A percentile compares a stretch with the other conserved stretches of the same genome.
These are phyloP conservation scores for Abrostola tripartita DNA, from an alignment of 2,888 invertebrate genomes.

Conservation along the genomic window DNA sequence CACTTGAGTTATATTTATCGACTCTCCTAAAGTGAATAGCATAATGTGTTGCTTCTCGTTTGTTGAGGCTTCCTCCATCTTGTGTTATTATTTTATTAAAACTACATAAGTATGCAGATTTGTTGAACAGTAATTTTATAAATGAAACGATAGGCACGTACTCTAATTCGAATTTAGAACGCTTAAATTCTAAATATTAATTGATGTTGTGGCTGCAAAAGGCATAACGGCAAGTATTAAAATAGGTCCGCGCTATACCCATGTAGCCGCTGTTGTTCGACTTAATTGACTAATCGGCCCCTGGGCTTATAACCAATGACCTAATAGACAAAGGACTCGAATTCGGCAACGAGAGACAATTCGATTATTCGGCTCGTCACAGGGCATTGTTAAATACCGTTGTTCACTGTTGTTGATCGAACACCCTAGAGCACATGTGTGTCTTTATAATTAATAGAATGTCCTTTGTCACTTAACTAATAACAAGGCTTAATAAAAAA, in stretches of 20 bases:
- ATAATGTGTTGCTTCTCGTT: conserved; percentile 40
- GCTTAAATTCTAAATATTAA: not conserved
- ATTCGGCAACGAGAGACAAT: conserved; percentile 36
- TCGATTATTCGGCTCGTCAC: conserved; percentile 35
- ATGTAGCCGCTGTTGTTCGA: conserved; percentile 1
- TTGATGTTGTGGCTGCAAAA: not conserved
- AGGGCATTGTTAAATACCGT: conserved; percentile 29
- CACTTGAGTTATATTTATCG: conserved; percentile 68
- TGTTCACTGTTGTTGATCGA: conserved; percentile 14
- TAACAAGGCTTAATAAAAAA: no score
- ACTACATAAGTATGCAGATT: conserved; percentile 5
- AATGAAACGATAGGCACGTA: not conserved
- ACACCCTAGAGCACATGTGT: conserved; percentile 21
- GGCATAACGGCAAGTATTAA: not conserved
- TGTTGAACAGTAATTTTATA: not conserved
- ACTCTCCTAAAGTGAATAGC: conserved; percentile 57
- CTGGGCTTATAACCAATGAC: conserved; percentile 16
- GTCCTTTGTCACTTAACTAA: not conserved
- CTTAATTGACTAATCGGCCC: conserved; percentile 19
- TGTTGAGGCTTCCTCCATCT: conserved; percentile 33
- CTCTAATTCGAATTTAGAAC: not conserved
- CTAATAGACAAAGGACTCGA: conserved; percentile 17
- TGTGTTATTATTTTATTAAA: conserved; percentile 25
- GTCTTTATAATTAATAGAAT: conserved; percentile 23
- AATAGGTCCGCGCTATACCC: not conserved